A percentile compares a stretch with the other conserved stretches of the same genome.
phyloP scores from a whole-genome alignment of 1,140 invertebrate species.

The Amphibalanus amphitrite region DNA sequence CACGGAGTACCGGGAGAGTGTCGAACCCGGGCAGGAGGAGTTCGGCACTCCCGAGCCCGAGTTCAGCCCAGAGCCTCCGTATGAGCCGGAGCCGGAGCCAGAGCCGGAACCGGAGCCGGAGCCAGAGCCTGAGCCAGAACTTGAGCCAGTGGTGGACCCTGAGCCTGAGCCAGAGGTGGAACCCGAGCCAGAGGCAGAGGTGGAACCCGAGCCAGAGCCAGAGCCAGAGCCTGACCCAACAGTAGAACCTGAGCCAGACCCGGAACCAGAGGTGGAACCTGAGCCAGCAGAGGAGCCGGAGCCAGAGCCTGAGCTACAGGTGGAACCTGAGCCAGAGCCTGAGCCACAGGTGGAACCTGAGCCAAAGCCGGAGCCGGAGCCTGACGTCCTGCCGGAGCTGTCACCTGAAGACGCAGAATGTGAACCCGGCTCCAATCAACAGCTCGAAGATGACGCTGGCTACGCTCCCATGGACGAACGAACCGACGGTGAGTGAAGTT shows the following conservation, averaged over 20 bases:
- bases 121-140: too few relatives aligned
- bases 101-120: neutral
- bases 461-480: too few relatives aligned
- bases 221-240: neutral
- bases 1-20: too few relatives aligned
- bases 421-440: too few relatives aligned
- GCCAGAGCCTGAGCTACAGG: neutral
- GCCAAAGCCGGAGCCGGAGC: conserved; percentile 17
- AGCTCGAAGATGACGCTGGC: too few relatives aligned
- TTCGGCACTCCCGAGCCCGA: neutral
- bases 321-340: conserved; percentile 9
- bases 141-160: neutral
- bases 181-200: neutral
- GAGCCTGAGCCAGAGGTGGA: neutral
- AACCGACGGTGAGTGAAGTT: too few relatives aligned
- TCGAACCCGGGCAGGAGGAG: too few relatives aligned
- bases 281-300: neutral
- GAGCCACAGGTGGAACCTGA: conserved; percentile 16
- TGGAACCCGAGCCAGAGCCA: neutral
- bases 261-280: neutral
- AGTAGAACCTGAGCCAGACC: neutral
- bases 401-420: too few relatives aligned
- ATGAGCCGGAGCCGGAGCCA: neutral
- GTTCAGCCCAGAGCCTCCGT: neutral
- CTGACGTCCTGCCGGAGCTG: too few relatives aligned